A percentile compares a stretch with the other conserved stretches of the same genome.
Evolutionary conservation across 2,113 vertebrate species (phyloP).

Genomic region (Azemiops feae): DNA sequence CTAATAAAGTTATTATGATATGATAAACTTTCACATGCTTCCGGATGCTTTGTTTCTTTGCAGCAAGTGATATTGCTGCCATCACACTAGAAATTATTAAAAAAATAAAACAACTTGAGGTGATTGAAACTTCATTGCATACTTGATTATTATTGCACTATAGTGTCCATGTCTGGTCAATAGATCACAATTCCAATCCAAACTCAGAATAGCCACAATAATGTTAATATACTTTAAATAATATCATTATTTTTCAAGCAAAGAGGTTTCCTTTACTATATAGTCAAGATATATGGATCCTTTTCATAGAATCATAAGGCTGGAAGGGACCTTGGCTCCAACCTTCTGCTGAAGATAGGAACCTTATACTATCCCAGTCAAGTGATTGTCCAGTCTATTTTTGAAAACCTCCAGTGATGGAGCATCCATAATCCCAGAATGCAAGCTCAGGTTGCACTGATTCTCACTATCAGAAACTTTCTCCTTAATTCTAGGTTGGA

Average conservation of each 20-base stretch:
- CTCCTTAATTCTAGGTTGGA: neutral
- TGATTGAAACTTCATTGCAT: neutral
- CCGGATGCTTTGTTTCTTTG: neutral
- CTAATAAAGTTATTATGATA: neutral
- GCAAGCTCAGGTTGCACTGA: neutral
- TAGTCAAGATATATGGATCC: neutral
- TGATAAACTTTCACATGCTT: neutral
- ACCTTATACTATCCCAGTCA: neutral
- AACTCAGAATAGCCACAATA: neutral
- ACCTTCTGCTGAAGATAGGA: too few relatives aligned
- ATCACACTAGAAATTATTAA: neutral
- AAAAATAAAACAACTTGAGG: neutral
- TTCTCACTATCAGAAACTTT: neutral
- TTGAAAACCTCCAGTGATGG: neutral
- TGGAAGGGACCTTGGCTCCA: neutral
- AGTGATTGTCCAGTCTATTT: neutral
- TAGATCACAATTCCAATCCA: neutral
- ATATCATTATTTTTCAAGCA: neutral
- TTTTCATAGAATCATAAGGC: neutral
- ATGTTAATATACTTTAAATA: neutral
- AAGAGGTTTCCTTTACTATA: neutral
- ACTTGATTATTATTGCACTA: neutral
- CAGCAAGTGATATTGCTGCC: neutral
- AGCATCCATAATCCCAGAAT: neutral
- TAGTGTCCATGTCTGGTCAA: neutral